Percentiles rank a stretch among this genome's conserved stretches.
Conservation (phyloP, 2,797 vertebrate genomes). For the Arremon aurantiirostris region DNA sequence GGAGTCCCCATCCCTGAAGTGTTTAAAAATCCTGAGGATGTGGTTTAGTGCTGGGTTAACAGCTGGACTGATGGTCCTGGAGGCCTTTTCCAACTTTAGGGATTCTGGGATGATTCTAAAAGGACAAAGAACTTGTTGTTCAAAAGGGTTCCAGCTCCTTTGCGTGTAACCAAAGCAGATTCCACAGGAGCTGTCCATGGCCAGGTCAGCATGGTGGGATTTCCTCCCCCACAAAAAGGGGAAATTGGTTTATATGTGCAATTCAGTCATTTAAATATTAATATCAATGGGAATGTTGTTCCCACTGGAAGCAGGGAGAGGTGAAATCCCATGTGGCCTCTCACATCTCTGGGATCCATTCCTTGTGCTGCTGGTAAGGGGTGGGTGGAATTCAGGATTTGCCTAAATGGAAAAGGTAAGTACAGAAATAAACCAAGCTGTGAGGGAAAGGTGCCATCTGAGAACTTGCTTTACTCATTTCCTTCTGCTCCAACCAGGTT, state of each 20-base stretch:
- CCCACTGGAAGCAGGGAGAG: not conserved
- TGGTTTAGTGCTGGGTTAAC: not conserved
- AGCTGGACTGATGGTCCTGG: not conserved
- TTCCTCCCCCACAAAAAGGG: not conserved
- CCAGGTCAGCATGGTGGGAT: rapidly evolving
- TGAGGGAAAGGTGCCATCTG: not conserved
- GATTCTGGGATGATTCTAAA: not conserved
- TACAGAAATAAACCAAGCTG: not conserved
- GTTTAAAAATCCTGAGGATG: not conserved
- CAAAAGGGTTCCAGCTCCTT: rapidly evolving
- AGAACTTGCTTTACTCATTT: not conserved
- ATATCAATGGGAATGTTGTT: rapidly evolving
- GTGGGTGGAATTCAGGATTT: not conserved
- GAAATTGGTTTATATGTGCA: rapidly evolving
- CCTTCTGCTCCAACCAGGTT: not conserved
- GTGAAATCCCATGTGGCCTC: not conserved
- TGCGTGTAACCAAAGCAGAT: not conserved
- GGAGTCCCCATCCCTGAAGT: not conserved
- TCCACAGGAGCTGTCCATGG: not conserved
- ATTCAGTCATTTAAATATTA: not conserved
- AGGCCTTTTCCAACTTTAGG: not conserved
- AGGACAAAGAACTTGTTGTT: not conserved
- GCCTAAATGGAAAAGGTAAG: not conserved
- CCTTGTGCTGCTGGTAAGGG: not conserved
- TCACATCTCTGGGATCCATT: not conserved